Evolutionary conservation across 1,140 invertebrate genomes (phyloP), one percentile per base, ranked within the genome.

Genomic region (Megathymus violae): DNA sequence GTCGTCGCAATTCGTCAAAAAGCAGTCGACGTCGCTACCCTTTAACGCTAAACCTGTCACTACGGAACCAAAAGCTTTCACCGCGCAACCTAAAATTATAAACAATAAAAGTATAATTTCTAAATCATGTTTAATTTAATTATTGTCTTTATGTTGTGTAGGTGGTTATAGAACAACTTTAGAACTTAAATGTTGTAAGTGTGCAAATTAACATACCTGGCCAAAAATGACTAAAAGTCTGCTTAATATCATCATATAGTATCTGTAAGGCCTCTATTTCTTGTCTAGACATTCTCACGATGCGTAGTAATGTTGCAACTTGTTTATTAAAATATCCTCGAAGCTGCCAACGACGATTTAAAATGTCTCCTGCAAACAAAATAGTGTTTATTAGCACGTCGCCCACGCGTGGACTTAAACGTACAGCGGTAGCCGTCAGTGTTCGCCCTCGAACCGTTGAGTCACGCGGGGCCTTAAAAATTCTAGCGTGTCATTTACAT

Each of bases 21-120:
- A 94, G 50, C 94, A 90, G 74, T 96, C 95, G n/a, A 95, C 81
- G 77, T 96, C 95, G 71, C 94, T 94, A 6, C 91, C 90, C 69
- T 88, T 92, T 36, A 95, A 93, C n/a, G 92, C 92, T 9, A 95
- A 78, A 2, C 93, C 93, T 6, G 93, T 94, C 1, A 94, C 86
- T 14, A 93, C 93, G 1, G 94, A 95, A 15, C 95, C 95, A 83
- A 95, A 95, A 17, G 92, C 89, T 19, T 91, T 74, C 1, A 92
- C 83, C 63, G 59, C 25, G 59, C 83, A 79, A 62, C 71, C 80
- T 68, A 88, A 73, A 86, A 91, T 54, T 31, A 27, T n/a, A n/a
- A n/a, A n/a, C n/a, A n/a, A n/a, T n/a, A n/a, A n/a, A n/a, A n/a
- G n/a, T n/a, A n/a, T n/a, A n/a, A n/a, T n/a, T n/a, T n/a, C n/a